phyloP scores from a whole-genome alignment of 1,140 invertebrate genomes.

The Drosophila santomea region DNA sequence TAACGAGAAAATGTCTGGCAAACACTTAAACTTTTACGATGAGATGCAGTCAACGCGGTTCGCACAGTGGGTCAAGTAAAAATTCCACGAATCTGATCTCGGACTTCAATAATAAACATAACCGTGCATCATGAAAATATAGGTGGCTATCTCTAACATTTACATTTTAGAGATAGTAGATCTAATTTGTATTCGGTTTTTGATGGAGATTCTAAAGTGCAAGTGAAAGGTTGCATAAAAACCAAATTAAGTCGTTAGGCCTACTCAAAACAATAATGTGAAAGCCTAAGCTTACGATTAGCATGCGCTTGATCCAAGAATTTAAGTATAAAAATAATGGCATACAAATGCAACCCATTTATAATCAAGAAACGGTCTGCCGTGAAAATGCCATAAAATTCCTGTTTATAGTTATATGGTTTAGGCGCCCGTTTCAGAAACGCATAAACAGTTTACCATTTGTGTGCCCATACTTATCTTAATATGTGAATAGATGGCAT shows the following conservation, averaged over 20 bases:
- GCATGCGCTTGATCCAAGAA: not conserved
- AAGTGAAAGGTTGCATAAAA: not conserved
- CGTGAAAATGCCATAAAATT: constrained; percentile 31
- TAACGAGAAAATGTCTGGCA: constrained; percentile 81
- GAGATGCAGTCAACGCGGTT: constrained; percentile 52
- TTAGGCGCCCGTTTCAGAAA: constrained; percentile 11
- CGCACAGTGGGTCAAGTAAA: constrained; percentile 27
- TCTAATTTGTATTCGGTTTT: not conserved
- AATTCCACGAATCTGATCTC: not conserved
- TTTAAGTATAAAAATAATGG: constrained; percentile 10
- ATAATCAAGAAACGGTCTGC: constrained; percentile 30
- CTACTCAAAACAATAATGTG: constrained; percentile 7
- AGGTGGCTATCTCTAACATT: no score
- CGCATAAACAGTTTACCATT: constrained; percentile 43
- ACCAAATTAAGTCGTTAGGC: not conserved
- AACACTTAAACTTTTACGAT: constrained; percentile 81
- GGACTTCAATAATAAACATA: not conserved
- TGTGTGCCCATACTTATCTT: constrained; percentile 21
- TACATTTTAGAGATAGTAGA: no score
- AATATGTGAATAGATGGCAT: constrained; percentile 17
- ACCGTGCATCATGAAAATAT: not conserved
- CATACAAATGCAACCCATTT: constrained; percentile 17
- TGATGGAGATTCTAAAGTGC: not conserved
- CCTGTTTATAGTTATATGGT: constrained; percentile 44
- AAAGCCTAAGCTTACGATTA: not conserved